Percentiles rank a stretch among this genome's conserved stretches.
Conservation (phyloP, 2,113 vertebrate species). For the Pangasianodon gigas region DNA sequence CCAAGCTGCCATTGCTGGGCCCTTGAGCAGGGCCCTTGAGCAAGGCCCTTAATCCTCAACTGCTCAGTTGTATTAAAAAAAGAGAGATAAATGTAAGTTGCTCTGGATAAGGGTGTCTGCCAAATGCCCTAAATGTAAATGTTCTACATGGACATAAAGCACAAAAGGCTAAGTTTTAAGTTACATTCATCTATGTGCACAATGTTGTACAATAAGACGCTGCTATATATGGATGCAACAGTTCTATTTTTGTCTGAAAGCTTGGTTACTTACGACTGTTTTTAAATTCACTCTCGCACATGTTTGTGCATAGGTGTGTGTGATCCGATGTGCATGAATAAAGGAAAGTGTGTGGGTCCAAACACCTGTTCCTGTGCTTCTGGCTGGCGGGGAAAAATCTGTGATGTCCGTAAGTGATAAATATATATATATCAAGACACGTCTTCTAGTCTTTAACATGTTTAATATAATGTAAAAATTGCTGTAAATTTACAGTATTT, state of each 20-base stretch:
- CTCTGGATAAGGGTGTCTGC: no score
- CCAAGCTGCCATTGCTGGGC: no score
- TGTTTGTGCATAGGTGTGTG: constrained; percentile 79
- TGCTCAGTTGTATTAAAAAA: no score
- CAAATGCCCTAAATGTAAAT: neutral
- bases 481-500: neutral
- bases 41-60: no score
- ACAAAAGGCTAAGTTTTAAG: neutral
- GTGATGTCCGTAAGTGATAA: constrained; percentile 79
- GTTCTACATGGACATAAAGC: neutral
- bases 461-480: neutral
- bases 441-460: neutral
- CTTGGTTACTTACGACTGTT: neutral
- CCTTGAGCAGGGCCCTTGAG: no score
- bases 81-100: no score
- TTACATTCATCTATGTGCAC: neutral
- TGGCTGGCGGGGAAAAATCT: constrained; percentile 84
- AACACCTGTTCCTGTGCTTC: constrained; percentile 88
- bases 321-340: constrained; percentile 87
- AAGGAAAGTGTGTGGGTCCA: constrained; percentile 84
- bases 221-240: neutral
- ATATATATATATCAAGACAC: neutral
- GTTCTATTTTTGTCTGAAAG: neutral
- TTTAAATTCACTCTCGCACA: neutral
- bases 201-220: neutral